These are phyloP conservation scores for Chaitophorus viminalis DNA, from an alignment of 2,888 invertebrate genomes.

Conservation along the genomic window DNA sequence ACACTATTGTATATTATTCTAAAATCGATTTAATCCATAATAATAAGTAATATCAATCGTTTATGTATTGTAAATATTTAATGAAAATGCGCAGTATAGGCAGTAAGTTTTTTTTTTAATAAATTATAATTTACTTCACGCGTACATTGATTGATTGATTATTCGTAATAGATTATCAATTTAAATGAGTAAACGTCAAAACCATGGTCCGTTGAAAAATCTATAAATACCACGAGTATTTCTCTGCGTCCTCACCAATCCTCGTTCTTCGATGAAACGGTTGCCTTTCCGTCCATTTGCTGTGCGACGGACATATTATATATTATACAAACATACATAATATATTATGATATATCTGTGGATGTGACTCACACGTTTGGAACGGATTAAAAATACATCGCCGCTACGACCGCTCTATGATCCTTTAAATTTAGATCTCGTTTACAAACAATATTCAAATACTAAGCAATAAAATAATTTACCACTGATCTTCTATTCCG, in stretches of 20 bases:
- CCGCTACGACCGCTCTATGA: not conserved
- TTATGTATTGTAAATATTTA: too few relatives aligned
- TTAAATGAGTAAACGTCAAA: not conserved
- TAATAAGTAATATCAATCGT: not conserved
- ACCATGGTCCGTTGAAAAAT: not conserved
- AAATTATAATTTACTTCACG: not conserved
- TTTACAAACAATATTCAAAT: not conserved
- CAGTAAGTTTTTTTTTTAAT: not conserved
- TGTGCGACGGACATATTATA: too few relatives aligned
- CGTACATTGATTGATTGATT: not conserved
- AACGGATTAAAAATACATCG: not conserved
- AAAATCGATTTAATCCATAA: too few relatives aligned
- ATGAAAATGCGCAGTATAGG: not conserved
- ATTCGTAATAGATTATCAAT: not conserved
- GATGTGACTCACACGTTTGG: not conserved
- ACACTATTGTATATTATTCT: too few relatives aligned
- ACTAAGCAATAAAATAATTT: not conserved
- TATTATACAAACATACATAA: too few relatives aligned
- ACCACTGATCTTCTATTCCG: not conserved
- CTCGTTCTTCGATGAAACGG: not conserved
- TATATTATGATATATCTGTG: too few relatives aligned
- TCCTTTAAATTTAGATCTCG: conserved; percentile 5
- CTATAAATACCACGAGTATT: conserved; percentile 12
- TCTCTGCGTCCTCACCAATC: not conserved
- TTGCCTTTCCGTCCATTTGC: not conserved